Conservation (phyloP, 2,113 vertebrate species). For the Dipodomys stephensi region DNA sequence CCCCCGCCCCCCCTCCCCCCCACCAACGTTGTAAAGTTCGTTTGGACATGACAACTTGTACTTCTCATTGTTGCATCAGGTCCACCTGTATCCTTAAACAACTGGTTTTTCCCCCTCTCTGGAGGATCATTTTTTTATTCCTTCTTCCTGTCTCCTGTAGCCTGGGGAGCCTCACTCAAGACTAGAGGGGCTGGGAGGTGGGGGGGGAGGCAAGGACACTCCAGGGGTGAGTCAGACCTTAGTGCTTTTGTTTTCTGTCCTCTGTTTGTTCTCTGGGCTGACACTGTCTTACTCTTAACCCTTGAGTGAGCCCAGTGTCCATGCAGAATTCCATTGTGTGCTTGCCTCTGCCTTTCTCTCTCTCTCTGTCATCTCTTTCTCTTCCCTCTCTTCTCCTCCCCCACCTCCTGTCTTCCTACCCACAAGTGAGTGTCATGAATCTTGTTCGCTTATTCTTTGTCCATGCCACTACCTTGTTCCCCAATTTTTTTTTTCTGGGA, state of each 20-base stretch:
- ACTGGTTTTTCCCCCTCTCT: too few species aligned
- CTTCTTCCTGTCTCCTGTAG: background rate
- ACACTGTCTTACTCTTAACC: background rate
- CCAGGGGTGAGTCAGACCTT: background rate
- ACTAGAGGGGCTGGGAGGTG: background rate
- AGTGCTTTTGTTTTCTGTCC: conserved; percentile 1
- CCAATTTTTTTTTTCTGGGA: background rate
- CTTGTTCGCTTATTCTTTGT: background rate
- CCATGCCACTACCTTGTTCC: background rate
- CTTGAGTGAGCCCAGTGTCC: background rate
- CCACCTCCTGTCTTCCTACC: too few species aligned
- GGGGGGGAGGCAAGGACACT: background rate
- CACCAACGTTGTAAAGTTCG: too few species aligned
- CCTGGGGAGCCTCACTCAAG: background rate
- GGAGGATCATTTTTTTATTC: background rate
- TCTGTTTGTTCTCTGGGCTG: background rate
- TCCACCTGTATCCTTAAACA: too few species aligned
- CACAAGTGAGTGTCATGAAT: background rate
- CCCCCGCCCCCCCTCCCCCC: too few species aligned
- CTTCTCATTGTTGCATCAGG: too few species aligned
- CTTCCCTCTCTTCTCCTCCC: too few species aligned
- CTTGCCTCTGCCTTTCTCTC: too few species aligned
- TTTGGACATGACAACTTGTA: too few species aligned
- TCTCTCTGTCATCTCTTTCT: too few species aligned
- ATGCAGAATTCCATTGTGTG: background rate